These are phyloP conservation scores for Bibio marci DNA, from an alignment of 2,888 invertebrate species.

Conservation along the genomic window DNA sequence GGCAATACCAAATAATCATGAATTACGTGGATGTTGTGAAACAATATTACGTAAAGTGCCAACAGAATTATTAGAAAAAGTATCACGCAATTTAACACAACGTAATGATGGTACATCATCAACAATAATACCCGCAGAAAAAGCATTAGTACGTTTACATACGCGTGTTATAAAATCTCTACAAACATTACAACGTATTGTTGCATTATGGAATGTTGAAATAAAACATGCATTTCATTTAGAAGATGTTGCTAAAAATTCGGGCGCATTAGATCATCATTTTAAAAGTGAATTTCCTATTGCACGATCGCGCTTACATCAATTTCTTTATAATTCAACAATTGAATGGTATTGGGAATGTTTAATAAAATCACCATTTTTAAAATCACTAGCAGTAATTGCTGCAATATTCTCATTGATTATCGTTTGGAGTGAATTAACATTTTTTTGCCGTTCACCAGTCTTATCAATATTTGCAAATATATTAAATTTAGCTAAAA, in stretches of 20 bases:
- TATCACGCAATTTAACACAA: conserved; percentile 36
- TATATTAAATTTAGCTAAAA: conserved; percentile 66
- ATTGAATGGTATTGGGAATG: conserved; percentile 97
- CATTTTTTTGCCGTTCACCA: conserved; percentile 86
- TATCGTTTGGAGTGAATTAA: conserved; percentile 98
- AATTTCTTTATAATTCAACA: conserved; percentile 46
- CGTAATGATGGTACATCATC: conserved; percentile 41
- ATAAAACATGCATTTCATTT: conserved; percentile 62
- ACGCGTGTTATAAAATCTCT: conserved; percentile 82
- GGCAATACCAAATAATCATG: conserved; percentile 57
- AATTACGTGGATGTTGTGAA: conserved; percentile 63
- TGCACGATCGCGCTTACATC: conserved; percentile 37
- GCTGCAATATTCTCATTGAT: conserved; percentile 66
- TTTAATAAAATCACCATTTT: conserved; percentile 54
- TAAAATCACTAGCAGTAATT: conserved; percentile 52
- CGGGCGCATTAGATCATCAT: conserved; percentile 34
- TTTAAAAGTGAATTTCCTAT: conserved; percentile 53
- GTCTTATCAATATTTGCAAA: conserved; percentile 94
- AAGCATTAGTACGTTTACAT: conserved; percentile 76
- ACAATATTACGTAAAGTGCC: conserved; percentile 82
- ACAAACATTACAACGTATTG: conserved; percentile 83
- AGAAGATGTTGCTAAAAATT: conserved; percentile 75
- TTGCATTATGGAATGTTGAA: conserved; percentile 83
- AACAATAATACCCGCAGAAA: conserved; percentile 55
- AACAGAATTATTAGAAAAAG: conserved; percentile 53